Conservation (phyloP, 2,888 invertebrate genomes). For the Melinaea menophilus region DNA sequence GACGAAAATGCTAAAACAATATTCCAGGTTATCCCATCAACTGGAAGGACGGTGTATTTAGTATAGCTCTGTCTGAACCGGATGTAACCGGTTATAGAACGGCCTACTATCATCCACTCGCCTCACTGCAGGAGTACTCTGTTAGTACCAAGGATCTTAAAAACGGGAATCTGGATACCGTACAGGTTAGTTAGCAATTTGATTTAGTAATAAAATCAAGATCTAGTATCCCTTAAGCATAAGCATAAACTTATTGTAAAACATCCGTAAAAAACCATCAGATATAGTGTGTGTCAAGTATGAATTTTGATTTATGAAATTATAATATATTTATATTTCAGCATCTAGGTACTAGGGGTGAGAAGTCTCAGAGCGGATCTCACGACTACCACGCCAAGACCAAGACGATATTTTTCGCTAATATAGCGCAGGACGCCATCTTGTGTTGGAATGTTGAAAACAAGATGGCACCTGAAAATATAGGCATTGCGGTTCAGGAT, state of each 20-base stretch:
- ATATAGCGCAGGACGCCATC: slow-evolving; percentile 84
- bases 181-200: neutral
- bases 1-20: neutral
- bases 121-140: slow-evolving; percentile 82
- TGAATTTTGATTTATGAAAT: neutral
- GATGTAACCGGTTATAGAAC: slow-evolving; percentile 74
- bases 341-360: slow-evolving; percentile 69
- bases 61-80: slow-evolving; percentile 79
- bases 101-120: slow-evolving; percentile 86
- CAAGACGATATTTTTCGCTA: slow-evolving; percentile 81
- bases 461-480: slow-evolving; percentile 71
- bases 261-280: too few species aligned
- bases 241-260: too few species aligned
- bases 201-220: neutral
- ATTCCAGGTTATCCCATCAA: slow-evolving; percentile 64
- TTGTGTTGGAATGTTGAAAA: slow-evolving; percentile 85
- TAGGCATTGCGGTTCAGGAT: slow-evolving; percentile 79
- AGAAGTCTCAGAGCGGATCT: slow-evolving; percentile 80
- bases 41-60: slow-evolving; percentile 89
- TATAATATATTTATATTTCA: neutral
- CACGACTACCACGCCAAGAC: slow-evolving; percentile 80
- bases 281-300: too few species aligned
- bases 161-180: slow-evolving; percentile 5
- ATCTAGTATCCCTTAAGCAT: neutral
- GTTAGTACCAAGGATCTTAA: slow-evolving; percentile 79